These are phyloP conservation scores for Salminus brasiliensis DNA, from an alignment of 2,113 vertebrate genomes.

Conservation along the genomic window DNA sequence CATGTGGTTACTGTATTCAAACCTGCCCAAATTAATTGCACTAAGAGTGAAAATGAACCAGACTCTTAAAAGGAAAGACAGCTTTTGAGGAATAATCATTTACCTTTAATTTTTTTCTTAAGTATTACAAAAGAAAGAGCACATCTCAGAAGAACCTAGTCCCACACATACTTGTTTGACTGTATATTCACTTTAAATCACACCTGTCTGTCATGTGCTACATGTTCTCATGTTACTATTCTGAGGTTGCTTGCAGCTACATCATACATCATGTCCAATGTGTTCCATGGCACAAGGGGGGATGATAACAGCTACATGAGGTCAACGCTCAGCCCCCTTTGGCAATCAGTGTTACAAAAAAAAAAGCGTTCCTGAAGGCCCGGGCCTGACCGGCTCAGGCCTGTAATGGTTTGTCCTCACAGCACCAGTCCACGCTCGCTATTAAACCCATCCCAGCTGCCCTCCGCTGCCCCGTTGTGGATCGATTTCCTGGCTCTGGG, in stretches of 20 bases:
- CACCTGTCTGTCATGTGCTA: neutral
- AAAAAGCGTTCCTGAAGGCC: neutral
- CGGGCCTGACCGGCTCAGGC: neutral
- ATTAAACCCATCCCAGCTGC: neutral
- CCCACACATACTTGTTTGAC: no score
- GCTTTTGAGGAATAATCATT: no score
- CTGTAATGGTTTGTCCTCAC: constrained; percentile 10
- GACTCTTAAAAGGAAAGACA: no score
- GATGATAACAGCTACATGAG: constrained; percentile 9
- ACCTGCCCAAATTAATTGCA: no score
- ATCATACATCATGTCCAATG: neutral
- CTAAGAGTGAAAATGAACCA: no score
- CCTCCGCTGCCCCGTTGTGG: constrained; percentile 19
- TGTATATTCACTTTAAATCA: neutral
- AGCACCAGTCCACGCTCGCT: neutral
- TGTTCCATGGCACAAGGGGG: neutral
- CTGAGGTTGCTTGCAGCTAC: constrained; percentile 6
- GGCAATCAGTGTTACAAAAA: neutral
- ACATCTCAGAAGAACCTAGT: no score
- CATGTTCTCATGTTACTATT: neutral
- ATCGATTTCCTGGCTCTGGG: constrained; percentile 61
- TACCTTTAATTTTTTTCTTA: no score
- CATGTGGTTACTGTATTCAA: no score
- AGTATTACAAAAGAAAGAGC: no score
- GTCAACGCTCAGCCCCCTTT: neutral